phyloP scores from a whole-genome alignment of 2,888 invertebrate genomes.

The Drosophila macrospina region DNA sequence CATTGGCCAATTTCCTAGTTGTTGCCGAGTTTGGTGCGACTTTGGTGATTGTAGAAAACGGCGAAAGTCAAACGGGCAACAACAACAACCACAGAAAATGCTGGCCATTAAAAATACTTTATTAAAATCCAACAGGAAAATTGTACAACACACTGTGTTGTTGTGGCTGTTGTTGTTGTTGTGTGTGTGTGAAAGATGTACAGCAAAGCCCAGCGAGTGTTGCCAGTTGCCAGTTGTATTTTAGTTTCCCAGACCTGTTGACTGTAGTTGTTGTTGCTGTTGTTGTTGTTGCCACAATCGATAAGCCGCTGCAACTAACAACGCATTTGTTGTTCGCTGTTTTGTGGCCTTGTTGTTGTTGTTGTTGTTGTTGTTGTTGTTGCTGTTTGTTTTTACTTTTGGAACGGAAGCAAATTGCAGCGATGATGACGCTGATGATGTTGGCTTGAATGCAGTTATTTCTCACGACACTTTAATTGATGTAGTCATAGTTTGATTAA shows the following conservation, averaged over 20 bases:
- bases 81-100: slow-evolving; percentile 36
- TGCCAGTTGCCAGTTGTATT: slow-evolving; percentile 16
- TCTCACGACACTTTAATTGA: slow-evolving; percentile 58
- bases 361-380: background rate
- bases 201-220: slow-evolving; percentile 26
- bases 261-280: slow-evolving; percentile 18
- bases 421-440: background rate
- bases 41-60: slow-evolving; percentile 57
- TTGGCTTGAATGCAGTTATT: slow-evolving; percentile 28
- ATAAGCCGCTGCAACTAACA: slow-evolving; percentile 43
- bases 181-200: slow-evolving; percentile 31
- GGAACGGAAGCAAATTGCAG: slow-evolving; percentile 61
- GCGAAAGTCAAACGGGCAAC: slow-evolving; percentile 62
- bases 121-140: slow-evolving; percentile 66
- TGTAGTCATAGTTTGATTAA: slow-evolving; percentile 54
- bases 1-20: slow-evolving; percentile 70
- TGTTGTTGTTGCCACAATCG: slow-evolving; percentile 46
- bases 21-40: slow-evolving; percentile 64
- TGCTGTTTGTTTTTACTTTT: slow-evolving; percentile 18
- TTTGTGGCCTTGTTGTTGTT: background rate
- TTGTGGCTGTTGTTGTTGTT: slow-evolving; percentile 6
- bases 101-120: slow-evolving; percentile 69
- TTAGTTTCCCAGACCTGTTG: slow-evolving; percentile 61
- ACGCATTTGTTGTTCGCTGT: slow-evolving; percentile 41
- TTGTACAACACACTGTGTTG: slow-evolving; percentile 33